A percentile compares a stretch with the other conserved stretches of the same genome.
Evolutionary conservation across 2,113 vertebrate genomes (phyloP).

Genomic region (Cottus gobio): DNA sequence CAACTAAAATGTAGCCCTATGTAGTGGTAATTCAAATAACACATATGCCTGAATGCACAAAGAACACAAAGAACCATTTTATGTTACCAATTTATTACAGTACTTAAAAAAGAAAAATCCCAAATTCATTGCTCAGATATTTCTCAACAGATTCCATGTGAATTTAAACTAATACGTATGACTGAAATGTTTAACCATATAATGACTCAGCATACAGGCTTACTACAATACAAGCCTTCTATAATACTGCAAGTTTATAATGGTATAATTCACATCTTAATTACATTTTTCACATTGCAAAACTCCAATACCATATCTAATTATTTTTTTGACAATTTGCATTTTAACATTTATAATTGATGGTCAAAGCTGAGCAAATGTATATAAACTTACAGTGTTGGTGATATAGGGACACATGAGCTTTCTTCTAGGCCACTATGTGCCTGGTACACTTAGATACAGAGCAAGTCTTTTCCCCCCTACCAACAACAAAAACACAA

Average conservation of each 20-base stretch:
- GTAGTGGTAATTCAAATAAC: neutral
- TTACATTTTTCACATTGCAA: constrained; percentile 5
- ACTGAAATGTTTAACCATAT: neutral
- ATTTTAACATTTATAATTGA: constrained; percentile 12
- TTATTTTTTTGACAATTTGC: neutral
- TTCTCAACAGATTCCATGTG: constrained; percentile 39
- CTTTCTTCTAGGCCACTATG: neutral
- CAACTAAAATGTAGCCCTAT: neutral
- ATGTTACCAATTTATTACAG: constrained; percentile 68
- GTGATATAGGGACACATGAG: constrained; percentile 26
- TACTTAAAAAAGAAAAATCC: constrained; percentile 64
- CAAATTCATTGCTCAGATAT: constrained; percentile 31
- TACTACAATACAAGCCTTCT: constrained; percentile 6
- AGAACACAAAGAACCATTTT: constrained; percentile 2
- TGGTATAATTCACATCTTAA: constrained; percentile 37
- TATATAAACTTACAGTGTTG: neutral
- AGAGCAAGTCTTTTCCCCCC: neutral
- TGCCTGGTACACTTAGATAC: constrained; percentile 18
- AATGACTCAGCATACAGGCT: constrained; percentile 2
- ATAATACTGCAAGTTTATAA: constrained; percentile 24
- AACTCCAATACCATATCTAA: constrained; percentile 1
- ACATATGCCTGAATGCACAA: neutral
- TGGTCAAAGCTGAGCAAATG: constrained; percentile 6
- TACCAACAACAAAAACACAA: constrained; percentile 8
- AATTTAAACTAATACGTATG: constrained; percentile 28